A percentile compares a stretch with the other conserved stretches of the same genome.
These are phyloP conservation scores for Cheilosia urbana DNA, from an alignment of 2,888 invertebrate genomes.

Conservation along the genomic window DNA sequence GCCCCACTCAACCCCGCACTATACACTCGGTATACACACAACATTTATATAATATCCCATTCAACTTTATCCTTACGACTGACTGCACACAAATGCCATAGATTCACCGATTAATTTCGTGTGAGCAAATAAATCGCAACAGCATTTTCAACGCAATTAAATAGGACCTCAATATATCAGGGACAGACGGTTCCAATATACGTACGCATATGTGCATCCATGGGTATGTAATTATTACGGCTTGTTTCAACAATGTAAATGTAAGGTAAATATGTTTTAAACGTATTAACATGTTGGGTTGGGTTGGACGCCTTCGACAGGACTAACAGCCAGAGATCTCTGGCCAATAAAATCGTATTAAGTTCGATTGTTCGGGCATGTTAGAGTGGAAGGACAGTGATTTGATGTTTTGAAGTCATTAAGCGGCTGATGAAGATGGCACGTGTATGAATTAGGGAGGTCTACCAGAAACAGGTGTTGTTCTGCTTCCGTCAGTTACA, in stretches of 20 bases:
- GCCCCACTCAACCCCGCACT: background rate
- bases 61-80: conserved; percentile 47
- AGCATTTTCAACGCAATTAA: conserved; percentile 69
- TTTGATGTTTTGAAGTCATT: too few relatives aligned
- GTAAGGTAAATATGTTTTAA: conserved; percentile 24
- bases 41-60: conserved; percentile 1
- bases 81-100: conserved; percentile 61
- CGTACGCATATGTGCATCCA: background rate
- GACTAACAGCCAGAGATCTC: background rate
- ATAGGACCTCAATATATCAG: conserved; percentile 46
- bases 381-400: background rate
- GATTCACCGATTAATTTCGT: conserved; percentile 66
- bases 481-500: too few relatives aligned
- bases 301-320: conserved; percentile 1
- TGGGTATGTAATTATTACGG: conserved; percentile 24
- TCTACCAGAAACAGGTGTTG: too few relatives aligned
- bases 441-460: too few relatives aligned
- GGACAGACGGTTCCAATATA: conserved; percentile 5
- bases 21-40: background rate
- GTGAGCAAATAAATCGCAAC: conserved; percentile 64
- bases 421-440: too few relatives aligned
- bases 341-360: background rate
- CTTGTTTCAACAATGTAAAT: background rate
- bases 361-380: conserved; percentile 2
- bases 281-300: conserved; percentile 3